phyloP scores from a whole-genome alignment of 2,113 vertebrate genomes.

The Gadus chalcogrammus region DNA sequence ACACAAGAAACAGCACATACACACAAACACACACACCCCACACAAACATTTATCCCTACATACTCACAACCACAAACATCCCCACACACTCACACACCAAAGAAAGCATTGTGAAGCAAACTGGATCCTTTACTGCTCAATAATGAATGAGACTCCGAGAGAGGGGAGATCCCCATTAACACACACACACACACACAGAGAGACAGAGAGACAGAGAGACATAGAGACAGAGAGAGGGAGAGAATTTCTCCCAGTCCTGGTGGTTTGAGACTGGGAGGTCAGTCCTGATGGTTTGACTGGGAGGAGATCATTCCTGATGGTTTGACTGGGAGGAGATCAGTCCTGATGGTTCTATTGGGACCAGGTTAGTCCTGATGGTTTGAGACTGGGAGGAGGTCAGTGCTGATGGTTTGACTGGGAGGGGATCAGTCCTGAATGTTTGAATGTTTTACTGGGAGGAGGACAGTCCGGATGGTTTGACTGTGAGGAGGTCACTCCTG shows the following conservation, averaged over 20 bases:
- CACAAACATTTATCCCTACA: neutral
- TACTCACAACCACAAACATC: conserved; percentile 5
- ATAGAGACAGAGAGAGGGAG: neutral
- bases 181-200: conserved; percentile 19
- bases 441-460: too few species aligned
- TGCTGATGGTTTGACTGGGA: too few species aligned
- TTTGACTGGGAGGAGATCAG: too few species aligned
- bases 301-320: too few species aligned
- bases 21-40: neutral
- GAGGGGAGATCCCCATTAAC: conserved; percentile 48
- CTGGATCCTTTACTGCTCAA: conserved; percentile 65
- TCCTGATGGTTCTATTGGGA: too few species aligned
- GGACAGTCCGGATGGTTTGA: too few species aligned
- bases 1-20: neutral
- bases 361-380: too few species aligned
- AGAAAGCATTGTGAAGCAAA: conserved; percentile 51
- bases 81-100: conserved; percentile 13
- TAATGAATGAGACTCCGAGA: conserved; percentile 58
- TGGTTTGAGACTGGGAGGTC: too few species aligned
- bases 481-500: too few species aligned
- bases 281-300: too few species aligned
- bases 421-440: too few species aligned
- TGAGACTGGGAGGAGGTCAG: too few species aligned
- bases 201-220: conserved; percentile 18
- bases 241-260: neutral